Conservation (phyloP, 2,797 vertebrate species). For the Chelidonichthys spinosus region DNA sequence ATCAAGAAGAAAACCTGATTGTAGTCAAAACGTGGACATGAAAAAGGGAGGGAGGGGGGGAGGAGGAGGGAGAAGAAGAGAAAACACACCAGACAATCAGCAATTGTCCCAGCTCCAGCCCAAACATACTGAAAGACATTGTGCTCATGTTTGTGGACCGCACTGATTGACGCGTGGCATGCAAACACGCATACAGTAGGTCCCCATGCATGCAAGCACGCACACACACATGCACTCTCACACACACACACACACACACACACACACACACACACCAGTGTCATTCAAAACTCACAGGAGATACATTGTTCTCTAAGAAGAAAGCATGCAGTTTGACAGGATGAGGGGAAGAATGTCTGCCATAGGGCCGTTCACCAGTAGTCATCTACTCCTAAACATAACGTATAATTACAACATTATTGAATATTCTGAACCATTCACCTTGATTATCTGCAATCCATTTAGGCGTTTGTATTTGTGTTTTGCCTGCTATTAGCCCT, state of each 20-base stretch:
- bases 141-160: slow-evolving; percentile 78
- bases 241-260: slow-evolving; percentile 33
- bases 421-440: slow-evolving; percentile 38
- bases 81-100: slow-evolving; percentile 99
- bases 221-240: slow-evolving; percentile 31
- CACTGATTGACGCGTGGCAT: slow-evolving; percentile 75
- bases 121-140: slow-evolving; percentile 90
- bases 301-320: slow-evolving; percentile 74
- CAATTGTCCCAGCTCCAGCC: slow-evolving; percentile 95
- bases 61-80: slow-evolving; percentile 92
- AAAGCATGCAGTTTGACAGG: slow-evolving; percentile 78
- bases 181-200: slow-evolving; percentile 76
- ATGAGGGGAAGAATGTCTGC: slow-evolving; percentile 52
- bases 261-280: slow-evolving; percentile 32
- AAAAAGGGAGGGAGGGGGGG: slow-evolving; percentile 93
- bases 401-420: slow-evolving; percentile 12
- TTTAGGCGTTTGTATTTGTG: slow-evolving; percentile 34
- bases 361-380: slow-evolving; percentile 30
- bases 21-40: slow-evolving; percentile 99
- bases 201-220: slow-evolving; percentile 54
- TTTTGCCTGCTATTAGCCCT: slow-evolving; percentile 52
- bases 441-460: slow-evolving; percentile 47
- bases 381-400: slow-evolving; percentile 13
- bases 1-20: slow-evolving; percentile 99
- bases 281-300: slow-evolving; percentile 74